Percentiles rank a stretch among this genome's conserved stretches.
Evolutionary conservation across 2,888 invertebrate species (phyloP).

Genomic region (Macrophya annulata): DNA sequence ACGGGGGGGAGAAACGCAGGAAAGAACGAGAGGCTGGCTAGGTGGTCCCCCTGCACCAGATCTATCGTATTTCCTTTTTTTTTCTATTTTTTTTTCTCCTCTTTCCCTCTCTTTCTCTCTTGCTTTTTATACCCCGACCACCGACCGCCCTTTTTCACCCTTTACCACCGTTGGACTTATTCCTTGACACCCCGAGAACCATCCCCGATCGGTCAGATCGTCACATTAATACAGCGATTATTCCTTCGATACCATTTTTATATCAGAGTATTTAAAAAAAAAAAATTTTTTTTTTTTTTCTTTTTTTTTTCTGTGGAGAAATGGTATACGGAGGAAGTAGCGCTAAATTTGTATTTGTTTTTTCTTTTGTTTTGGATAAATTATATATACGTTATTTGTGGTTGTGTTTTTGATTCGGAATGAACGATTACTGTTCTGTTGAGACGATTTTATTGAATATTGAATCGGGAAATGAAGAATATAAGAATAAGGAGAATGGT

Average conservation of each 20-base stretch:
- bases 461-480: too few relatives aligned
- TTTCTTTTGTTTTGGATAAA: too few relatives aligned
- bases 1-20: conserved; percentile 66
- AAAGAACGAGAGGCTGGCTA: conserved; percentile 78
- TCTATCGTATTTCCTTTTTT: conserved; percentile 75
- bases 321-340: too few relatives aligned
- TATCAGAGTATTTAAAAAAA: too few relatives aligned
- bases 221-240: conserved; percentile 18
- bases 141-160: conserved; percentile 53
- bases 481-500: too few relatives aligned
- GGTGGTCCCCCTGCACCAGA: conserved; percentile 76
- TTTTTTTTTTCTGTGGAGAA: too few relatives aligned
- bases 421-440: too few relatives aligned
- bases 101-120: conserved; percentile 58
- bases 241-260: conserved; percentile 51
- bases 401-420: too few relatives aligned
- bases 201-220: conserved; percentile 47
- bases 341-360: too few relatives aligned
- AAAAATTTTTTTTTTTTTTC: too few relatives aligned
- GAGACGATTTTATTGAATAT: too few relatives aligned
- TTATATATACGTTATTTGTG: too few relatives aligned
- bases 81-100: conserved; percentile 64
- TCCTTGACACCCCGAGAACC: conserved; percentile 57
- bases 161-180: conserved; percentile 16
- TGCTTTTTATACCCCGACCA: conserved; percentile 48